Evolutionary conservation across 2,797 vertebrate species (phyloP).

Genomic region (Phoebastria nigripes): DNA sequence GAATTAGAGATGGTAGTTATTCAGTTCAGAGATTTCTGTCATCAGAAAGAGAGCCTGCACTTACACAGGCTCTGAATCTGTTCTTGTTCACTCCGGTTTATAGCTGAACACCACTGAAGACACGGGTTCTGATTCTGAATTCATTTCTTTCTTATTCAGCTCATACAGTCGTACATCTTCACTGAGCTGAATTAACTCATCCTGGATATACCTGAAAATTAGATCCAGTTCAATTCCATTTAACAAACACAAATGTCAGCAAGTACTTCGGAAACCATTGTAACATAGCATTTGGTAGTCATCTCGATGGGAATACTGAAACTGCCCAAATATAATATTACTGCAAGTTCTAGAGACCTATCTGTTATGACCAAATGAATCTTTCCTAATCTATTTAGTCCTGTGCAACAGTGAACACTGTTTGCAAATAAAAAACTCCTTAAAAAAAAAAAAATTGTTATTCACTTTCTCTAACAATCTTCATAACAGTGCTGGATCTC

Average conservation of each 20-base stretch:
- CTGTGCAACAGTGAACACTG: neutral
- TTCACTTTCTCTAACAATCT: neutral
- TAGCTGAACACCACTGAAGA: neutral
- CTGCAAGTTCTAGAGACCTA: neutral
- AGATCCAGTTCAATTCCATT: neutral
- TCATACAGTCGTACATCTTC: neutral
- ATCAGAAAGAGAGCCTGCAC: neutral
- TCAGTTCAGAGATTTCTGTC: neutral
- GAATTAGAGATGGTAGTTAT: neutral
- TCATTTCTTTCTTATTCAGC: neutral
- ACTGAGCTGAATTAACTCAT: neutral
- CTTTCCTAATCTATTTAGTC: neutral
- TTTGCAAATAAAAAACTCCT: neutral
- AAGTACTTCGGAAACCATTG: neutral
- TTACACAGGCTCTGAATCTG: neutral
- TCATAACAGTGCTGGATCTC: neutral
- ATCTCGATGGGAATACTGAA: neutral
- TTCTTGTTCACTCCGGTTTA: neutral
- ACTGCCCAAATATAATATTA: neutral
- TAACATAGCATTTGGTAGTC: neutral
- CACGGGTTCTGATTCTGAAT: neutral
- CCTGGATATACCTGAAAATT: neutral
- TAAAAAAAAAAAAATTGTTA: neutral
- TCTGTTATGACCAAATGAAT: neutral
- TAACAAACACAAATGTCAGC: neutral